Base-by-base conservation (phyloP, 2,113 vertebrate species). In the Macaca mulatta region DNA sequence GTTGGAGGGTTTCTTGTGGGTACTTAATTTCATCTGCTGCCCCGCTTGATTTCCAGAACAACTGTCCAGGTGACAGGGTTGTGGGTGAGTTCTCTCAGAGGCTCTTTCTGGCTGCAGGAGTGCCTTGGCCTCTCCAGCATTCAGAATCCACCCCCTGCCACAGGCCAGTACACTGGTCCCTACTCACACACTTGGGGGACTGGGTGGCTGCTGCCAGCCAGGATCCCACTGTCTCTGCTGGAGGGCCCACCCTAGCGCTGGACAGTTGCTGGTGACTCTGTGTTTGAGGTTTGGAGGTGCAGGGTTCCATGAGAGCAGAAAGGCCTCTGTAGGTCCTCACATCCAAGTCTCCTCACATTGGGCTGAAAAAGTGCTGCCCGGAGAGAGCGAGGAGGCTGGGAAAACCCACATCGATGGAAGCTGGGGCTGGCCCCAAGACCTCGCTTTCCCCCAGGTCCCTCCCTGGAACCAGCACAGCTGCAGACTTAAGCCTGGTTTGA, bases 361-460 rank as follows among this genome's bases (percentile, higher is more conserved):
- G 5, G 3, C 32, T 30, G 64, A 12, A 55, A 35, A 72, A 6
- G 27, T 30, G 43, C 18, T 17, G 18, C 25, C 38, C 81, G 8
- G 16, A 61, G 3, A 61, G 69, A 30, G 38, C 0, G 1, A 48
- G 45, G n/a, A 40, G 79, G 4, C 1, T 9, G 38, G 20, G n/a
- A 22, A 38, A 11, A 40, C 57, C 8, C 10, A 17, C 30, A 4
- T 40, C 2, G 0, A 12, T 1, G 70, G 40, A 3, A 8, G 5
- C 48, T 10, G 70, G 38, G 43, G 13, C 25, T 14, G 30, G 72
- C 43, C 35, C 22, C 23, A 6, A 35, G 38, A 32, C 13, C 8
- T 5, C 20, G 5, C 38, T 0, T 4, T 1, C n/a, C 23, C 25
- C 83, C 23, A 18, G 4, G 0, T 27, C 32, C 48, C 22, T 12